phyloP scores from a whole-genome alignment of 1,140 invertebrate genomes.

The Ptiloglossa arizonensis region DNA sequence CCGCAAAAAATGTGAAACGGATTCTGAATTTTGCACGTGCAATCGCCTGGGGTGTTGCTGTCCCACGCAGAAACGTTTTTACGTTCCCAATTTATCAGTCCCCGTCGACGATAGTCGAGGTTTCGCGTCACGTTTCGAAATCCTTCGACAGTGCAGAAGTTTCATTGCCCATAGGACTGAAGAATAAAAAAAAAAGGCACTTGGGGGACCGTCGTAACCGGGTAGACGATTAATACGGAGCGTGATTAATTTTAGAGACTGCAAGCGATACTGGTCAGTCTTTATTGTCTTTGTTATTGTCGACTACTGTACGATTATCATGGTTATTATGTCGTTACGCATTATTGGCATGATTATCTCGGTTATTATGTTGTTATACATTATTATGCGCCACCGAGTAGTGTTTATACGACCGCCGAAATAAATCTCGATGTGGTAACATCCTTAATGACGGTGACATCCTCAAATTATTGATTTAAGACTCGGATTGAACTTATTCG shows the following conservation, averaged over 20 bases:
- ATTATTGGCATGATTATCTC: constrained; percentile 13
- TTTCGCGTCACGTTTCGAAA: constrained; percentile 38
- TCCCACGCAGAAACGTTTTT: background rate
- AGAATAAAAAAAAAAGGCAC: background rate
- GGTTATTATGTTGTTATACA: constrained; percentile 36
- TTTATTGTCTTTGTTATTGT: constrained; percentile 18
- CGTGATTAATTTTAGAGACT: constrained; percentile 9
- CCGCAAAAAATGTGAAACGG: background rate
- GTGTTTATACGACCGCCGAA: constrained; percentile 28
- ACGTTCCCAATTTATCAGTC: background rate
- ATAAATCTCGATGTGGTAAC: constrained; percentile 40
- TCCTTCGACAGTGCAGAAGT: constrained; percentile 5
- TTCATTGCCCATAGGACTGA: background rate
- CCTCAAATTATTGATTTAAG: background rate
- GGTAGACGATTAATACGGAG: constrained; percentile 6
- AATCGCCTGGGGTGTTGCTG: background rate
- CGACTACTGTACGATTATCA: constrained; percentile 48
- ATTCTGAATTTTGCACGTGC: background rate
- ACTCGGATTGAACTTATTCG: background rate
- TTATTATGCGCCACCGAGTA: constrained; percentile 8
- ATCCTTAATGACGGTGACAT: constrained; percentile 40
- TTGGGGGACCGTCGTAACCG: background rate
- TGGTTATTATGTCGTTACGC: constrained; percentile 19
- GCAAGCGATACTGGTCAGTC: too few species aligned
- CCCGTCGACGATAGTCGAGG: background rate